Evolutionary conservation across 2,888 invertebrate genomes (phyloP), one percentile per base, ranked within the genome.

Genomic region (Prionchulus punctatus): DNA sequence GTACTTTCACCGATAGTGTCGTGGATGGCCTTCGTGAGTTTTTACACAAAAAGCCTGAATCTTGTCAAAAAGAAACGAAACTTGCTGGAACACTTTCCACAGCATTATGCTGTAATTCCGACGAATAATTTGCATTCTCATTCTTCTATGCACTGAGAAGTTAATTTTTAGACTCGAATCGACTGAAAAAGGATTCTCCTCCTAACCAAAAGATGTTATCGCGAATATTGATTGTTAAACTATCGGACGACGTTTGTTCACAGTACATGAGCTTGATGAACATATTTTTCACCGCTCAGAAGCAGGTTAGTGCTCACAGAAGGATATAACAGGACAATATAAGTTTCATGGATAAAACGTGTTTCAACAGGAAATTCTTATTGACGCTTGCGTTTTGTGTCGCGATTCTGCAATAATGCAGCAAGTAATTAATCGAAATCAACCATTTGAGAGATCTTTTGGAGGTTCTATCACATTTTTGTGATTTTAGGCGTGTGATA

Each of bases 231-330:
- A 67, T 76, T 0, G 79, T 94, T 1, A 89, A 92, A 0, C 89
- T 89, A 18, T 86, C 90, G 70, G 82, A 84, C 31, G 88, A 89
- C 71, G 86, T 86, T 2, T 86, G 88, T 0, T 85, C 86, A 0
- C 94, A 96, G 70, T 96, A 98, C 67, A 91, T 96, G 82, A 90
- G 89, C 69, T 90, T 92, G 66, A 96, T 96, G 92, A 96, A 96
- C 71, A 86, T 88, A 1, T 92, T 96, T 72, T 94, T 96, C 68
- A 89, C 94, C 1, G 90, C 94, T 1, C 89, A 86, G 73, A 86
- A 85, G 75, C 74, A 76, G 72, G 77, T 78, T 68, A 65, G 72
- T 70, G n/a, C n/a, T n/a, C n/a, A n/a, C n/a, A n/a, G n/a, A n/a
- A n/a, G n/a, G n/a, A n/a, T n/a, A n/a, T n/a, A n/a, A n/a, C n/a